Base-by-base conservation (phyloP, 2,797 vertebrate species). In the Chloroceryle inda region DNA sequence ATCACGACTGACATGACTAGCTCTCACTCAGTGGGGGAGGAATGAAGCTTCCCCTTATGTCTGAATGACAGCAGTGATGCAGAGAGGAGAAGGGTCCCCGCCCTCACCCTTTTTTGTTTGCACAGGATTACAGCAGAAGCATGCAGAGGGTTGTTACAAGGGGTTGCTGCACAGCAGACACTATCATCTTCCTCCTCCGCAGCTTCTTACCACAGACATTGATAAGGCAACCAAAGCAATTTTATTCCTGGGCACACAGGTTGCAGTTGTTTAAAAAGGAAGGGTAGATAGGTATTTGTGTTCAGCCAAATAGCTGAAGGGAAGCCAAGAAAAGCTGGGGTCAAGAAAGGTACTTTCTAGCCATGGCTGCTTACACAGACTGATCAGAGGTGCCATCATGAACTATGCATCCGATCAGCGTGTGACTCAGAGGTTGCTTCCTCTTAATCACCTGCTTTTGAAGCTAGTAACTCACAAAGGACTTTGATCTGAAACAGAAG, bases 351-450 rank as follows among this genome's bases (percentile, higher is more conserved):
- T 22, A 18, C 14, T 89, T 95, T 73, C 3, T 6, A 63, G 33
- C 19, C 20, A 5, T 11, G 22, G 15, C 27, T 83, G 17, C 37
- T 80, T 72, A 55, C 0, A 0, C 35, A 88, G 33, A 10, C 33
- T 74, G 37, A 29, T 61, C 49, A 81, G 74, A 85, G 12, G 29
- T 37, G 38, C 21, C 31, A 45, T 24, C 6, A 8, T 23, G 42
- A 85, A 15, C 49, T 33, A 11, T 1, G 31, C n/a, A 31, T 33
- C 21, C 0, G 0, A 15, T 75, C 35, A 88, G 23, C 0, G 1
- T 16, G 22, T 18, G 29, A 67, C 27, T 83, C 61, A 58, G 67
- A 63, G 19, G 13, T 21, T 24, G 13, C 45, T 93, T 82, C 26
- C 16, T 89, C 45, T 74, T 62, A 33, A 42, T 67, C n/a, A 47